These are phyloP conservation scores for Drymodes brunneopygia DNA, from an alignment of 2,113 vertebrate genomes.

Conservation along the genomic window DNA sequence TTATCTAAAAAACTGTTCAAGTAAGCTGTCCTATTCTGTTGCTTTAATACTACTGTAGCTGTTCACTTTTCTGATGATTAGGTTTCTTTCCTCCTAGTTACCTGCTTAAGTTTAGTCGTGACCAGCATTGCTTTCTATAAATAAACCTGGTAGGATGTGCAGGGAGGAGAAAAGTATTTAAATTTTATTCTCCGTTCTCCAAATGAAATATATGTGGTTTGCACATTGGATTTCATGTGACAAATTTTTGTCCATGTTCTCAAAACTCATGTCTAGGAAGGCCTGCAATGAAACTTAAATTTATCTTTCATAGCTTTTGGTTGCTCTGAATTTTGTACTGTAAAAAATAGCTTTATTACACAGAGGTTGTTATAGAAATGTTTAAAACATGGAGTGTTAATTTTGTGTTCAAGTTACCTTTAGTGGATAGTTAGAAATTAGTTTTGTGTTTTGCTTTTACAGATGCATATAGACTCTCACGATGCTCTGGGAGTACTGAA, in stretches of 20 bases:
- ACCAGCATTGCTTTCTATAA: neutral
- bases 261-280: neutral
- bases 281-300: neutral
- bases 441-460: neutral
- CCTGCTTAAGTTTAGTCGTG: neutral
- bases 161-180: neutral
- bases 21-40: neutral
- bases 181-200: neutral
- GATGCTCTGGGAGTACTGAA: constrained; percentile 94
- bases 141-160: neutral
- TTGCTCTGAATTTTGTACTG: neutral
- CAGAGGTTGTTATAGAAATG: neutral
- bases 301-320: neutral
- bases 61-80: neutral
- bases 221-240: neutral
- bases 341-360: neutral
- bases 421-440: neutral
- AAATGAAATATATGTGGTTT: neutral
- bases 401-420: neutral
- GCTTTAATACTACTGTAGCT: neutral
- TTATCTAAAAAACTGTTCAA: neutral
- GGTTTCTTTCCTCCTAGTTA: neutral
- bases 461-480: constrained; percentile 97
- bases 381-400: neutral
- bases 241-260: neutral